Evolutionary conservation across 1,140 invertebrate genomes (phyloP), one percentile per base, ranked within the genome.

Genomic region (Parasteatoda tepidariorum): DNA sequence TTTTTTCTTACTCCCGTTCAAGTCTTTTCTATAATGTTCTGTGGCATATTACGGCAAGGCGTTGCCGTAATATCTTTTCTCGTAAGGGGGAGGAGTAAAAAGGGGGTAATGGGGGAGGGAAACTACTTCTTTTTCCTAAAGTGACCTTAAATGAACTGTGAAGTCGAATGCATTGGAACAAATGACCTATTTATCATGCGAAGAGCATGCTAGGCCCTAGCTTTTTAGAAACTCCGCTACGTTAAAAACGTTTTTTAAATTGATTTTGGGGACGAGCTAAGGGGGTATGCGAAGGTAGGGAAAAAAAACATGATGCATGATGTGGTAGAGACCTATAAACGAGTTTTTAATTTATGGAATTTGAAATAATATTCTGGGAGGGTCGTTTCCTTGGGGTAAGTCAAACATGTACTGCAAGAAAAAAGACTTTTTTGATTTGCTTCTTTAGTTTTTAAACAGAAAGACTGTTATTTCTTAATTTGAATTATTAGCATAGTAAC

Each of bases 71-170:
- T 76, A 54, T 64, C n/a, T 18, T 33, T 31, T 26, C 28, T 7
- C 48, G 5, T 31, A 9, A 28, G 38, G 4, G 33, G 59, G 61
- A 28, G 15, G 11, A 41, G 34, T 13, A 71, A 54, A 57, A 15
- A 41, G 2, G 11, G 22, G 33, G 31, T 2, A 34, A 15, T 38
- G n/a, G n/a, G 41, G 33, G 64, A 11, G 24, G n/a, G n/a, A 22
- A 59, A 28, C 34, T 30, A 67, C 22, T 11, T 22, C 31, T 55
- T 81, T 22, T 18, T 71, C 57, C 28, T 48, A 62, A 70, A 59
- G 33, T 54, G 78, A 70, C 78, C 78, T 82, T 82, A 70, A 82
- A 82, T 71, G 78, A 82, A 71, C 66, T 70, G 78, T 82, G 55
- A 71, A 82, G 48, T 82, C 67, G 67, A 70, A 70, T 61, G 78